Conservation (phyloP, 2,113 vertebrate genomes). For the Rhadina sibilatrix region DNA sequence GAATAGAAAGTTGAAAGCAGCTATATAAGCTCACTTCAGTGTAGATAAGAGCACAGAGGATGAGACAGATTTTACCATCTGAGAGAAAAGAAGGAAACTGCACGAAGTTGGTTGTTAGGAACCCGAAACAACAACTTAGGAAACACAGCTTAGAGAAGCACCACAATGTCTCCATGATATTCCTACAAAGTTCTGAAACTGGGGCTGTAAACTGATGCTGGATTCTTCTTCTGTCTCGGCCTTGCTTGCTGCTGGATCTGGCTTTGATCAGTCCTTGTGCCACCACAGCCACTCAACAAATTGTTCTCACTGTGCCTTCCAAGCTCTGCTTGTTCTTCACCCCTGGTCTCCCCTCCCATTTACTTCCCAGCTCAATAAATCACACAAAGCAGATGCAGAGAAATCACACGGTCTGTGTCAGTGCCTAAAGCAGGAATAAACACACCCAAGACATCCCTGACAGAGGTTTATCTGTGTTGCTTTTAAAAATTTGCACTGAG, state of each 20-base stretch:
- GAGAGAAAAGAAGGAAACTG: not conserved
- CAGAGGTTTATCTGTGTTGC: not conserved
- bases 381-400: not conserved
- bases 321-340: not conserved
- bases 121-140: not conserved
- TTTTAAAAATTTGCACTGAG: not conserved
- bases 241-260: not conserved
- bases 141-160: not conserved
- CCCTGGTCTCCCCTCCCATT: not conserved
- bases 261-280: not conserved
- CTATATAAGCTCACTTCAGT: not conserved
- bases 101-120: not conserved
- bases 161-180: not conserved
- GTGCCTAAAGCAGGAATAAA: not conserved
- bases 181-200: not conserved
- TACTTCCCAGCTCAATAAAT: not conserved
- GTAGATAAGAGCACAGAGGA: not conserved
- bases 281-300: not conserved
- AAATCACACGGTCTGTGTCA: fast-evolving
- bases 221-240: fast-evolving
- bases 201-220: not conserved
- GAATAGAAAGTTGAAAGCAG: not conserved
- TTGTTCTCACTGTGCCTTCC: not conserved
- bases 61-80: not conserved
- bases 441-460: not conserved